These are phyloP conservation scores for Holacanthella duospinosa DNA, from an alignment of 2,888 invertebrate genomes.

Conservation along the genomic window DNA sequence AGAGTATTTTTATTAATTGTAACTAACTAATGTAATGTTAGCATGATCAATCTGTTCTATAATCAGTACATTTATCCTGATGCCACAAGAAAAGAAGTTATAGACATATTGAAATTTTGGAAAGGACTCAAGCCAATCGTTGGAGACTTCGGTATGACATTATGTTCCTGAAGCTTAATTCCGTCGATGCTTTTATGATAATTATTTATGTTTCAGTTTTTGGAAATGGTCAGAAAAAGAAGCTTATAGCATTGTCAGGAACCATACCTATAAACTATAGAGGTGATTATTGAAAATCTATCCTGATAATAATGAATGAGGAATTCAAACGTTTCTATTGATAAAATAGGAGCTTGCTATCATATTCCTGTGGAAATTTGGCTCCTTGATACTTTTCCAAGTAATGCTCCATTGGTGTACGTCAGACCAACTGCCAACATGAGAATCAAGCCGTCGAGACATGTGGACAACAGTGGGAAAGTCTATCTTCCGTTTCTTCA, in stretches of 20 bases:
- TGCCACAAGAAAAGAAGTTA: conserved; percentile 55
- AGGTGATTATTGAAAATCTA: conserved; percentile 47
- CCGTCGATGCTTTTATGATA: no score
- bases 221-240: conserved; percentile 71
- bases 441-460: conserved; percentile 88
- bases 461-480: conserved; percentile 89
- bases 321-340: conserved; percentile 3
- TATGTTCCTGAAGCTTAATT: no score
- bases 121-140: conserved; percentile 54
- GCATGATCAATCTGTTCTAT: background rate
- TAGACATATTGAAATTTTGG: conserved; percentile 54
- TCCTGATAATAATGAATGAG: background rate
- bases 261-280: conserved; percentile 87
- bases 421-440: conserved; percentile 77
- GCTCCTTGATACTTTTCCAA: conserved; percentile 94
- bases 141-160: conserved; percentile 64
- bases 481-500: conserved; percentile 93
- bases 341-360: conserved; percentile 57
- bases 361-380: conserved; percentile 95
- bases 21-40: background rate
- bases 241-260: conserved; percentile 73
- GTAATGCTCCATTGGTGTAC: conserved; percentile 77
- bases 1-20: background rate
- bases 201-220: no score
- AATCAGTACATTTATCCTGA: conserved; percentile 59